phyloP scores from a whole-genome alignment of 2,113 vertebrate species.

The Tympanuchus pallidicinctus region DNA sequence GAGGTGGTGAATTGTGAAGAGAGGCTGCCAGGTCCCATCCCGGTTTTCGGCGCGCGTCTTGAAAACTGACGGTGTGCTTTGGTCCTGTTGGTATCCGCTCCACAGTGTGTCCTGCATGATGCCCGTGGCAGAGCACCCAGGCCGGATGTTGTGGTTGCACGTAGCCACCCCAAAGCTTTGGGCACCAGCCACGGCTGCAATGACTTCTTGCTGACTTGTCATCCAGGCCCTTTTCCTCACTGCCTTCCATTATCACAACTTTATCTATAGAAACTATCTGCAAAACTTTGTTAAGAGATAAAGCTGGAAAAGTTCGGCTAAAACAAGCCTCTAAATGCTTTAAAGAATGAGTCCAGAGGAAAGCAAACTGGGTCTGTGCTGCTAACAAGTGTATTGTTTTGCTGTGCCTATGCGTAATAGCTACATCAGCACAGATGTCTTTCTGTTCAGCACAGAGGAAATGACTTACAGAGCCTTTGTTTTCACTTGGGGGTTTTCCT shows the following conservation, averaged over 20 bases:
- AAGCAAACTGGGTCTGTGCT: neutral
- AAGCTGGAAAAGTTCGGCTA: neutral
- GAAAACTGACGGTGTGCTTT: neutral
- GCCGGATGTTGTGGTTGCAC: accelerated
- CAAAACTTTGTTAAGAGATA: neutral
- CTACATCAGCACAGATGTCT: constrained; percentile 31
- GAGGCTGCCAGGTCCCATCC: too few relatives aligned
- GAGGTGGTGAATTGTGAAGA: too few relatives aligned
- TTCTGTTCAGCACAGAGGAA: constrained; percentile 50
- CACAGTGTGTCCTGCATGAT: accelerated
- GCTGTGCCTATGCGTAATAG: neutral
- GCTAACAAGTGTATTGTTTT: neutral
- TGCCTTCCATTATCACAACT: neutral
- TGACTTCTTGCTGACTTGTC: neutral
- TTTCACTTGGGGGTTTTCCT: constrained; percentile 54
- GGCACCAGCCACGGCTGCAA: neutral
- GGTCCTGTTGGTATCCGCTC: neutral
- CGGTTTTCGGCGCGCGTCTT: neutral
- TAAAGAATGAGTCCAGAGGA: neutral
- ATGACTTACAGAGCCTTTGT: constrained; percentile 47
- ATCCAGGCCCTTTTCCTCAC: accelerated
- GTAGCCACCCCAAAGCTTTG: neutral
- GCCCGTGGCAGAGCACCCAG: neutral
- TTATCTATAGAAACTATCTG: neutral
- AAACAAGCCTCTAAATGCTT: neutral